phyloP scores from a whole-genome alignment of 1,140 invertebrate genomes.

The Aradophagus sp. region DNA sequence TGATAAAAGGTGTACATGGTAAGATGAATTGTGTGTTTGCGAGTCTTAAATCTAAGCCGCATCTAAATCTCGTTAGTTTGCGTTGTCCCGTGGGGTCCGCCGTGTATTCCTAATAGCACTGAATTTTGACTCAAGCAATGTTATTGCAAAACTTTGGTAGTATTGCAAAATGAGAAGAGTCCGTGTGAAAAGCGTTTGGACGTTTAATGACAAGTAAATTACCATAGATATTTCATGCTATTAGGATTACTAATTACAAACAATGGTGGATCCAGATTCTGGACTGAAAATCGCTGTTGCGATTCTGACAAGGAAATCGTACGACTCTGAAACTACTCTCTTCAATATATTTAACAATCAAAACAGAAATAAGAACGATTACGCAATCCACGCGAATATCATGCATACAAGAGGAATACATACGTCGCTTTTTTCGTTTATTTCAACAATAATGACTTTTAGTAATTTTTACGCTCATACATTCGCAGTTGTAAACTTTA shows the following conservation, averaged over 20 bases:
- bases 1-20: too few relatives aligned
- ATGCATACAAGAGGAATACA: too few relatives aligned
- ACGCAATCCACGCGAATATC: too few relatives aligned
- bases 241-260: slow-evolving; percentile 13
- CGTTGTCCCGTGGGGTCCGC: slow-evolving; percentile 29
- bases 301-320: slow-evolving; percentile 50
- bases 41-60: slow-evolving; percentile 6
- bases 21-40: not conserved
- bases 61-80: not conserved
- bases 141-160: not conserved
- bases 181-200: not conserved
- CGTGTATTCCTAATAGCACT: slow-evolving; percentile 20
- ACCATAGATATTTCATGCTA: slow-evolving; percentile 27
- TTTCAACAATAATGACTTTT: too few relatives aligned
- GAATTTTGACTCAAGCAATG: slow-evolving; percentile 20
- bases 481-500: too few relatives aligned
- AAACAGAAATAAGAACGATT: too few relatives aligned
- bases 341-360: too few relatives aligned
- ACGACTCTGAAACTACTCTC: too few relatives aligned
- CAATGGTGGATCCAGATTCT: slow-evolving; percentile 23
- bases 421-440: too few relatives aligned
- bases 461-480: too few relatives aligned
- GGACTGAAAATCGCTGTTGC: slow-evolving; percentile 38
- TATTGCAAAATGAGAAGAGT: not conserved
- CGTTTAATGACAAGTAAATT: not conserved